Evolutionary conservation across 2,888 invertebrate species (phyloP).

Genomic region (Tyria jacobaeae): DNA sequence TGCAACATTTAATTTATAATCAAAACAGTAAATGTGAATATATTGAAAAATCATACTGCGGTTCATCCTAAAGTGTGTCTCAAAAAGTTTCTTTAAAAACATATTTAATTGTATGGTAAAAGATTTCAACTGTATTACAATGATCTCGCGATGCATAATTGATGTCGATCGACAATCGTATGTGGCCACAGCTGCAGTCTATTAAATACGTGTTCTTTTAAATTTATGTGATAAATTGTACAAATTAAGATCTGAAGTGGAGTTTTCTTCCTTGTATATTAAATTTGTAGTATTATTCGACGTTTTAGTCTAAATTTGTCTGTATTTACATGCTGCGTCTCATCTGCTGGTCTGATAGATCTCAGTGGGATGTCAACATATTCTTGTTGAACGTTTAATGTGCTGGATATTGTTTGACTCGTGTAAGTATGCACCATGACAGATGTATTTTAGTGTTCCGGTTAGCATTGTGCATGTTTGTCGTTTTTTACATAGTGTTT

Average conservation of each 20-base stretch:
- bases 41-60: conserved; percentile 8
- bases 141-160: conserved; percentile 63
- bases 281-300: conserved; percentile 73
- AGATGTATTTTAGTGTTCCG: conserved; percentile 36
- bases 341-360: conserved; percentile 21
- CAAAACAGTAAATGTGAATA: conserved; percentile 20
- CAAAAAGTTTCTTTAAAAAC: neutral
- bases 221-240: conserved; percentile 83
- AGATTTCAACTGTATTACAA: conserved; percentile 28
- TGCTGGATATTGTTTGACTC: conserved; percentile 33
- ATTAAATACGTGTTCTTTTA: conserved; percentile 70
- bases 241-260: conserved; percentile 81
- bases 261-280: conserved; percentile 73
- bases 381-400: conserved; percentile 51
- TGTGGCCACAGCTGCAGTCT: conserved; percentile 55
- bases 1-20: conserved; percentile 21
- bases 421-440: conserved; percentile 37
- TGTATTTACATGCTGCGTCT: conserved; percentile 52
- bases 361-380: conserved; percentile 35
- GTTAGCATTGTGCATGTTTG: conserved; percentile 32
- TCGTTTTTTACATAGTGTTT: conserved; percentile 2
- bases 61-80: conserved; percentile 23
- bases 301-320: conserved; percentile 68
- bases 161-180: conserved; percentile 42
- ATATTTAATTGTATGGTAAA: conserved; percentile 19